Percentiles rank a stretch among this genome's conserved stretches.
Evolutionary conservation across 92 coral and sea anemone species (phyloP).

Genomic region (Porites rus): DNA sequence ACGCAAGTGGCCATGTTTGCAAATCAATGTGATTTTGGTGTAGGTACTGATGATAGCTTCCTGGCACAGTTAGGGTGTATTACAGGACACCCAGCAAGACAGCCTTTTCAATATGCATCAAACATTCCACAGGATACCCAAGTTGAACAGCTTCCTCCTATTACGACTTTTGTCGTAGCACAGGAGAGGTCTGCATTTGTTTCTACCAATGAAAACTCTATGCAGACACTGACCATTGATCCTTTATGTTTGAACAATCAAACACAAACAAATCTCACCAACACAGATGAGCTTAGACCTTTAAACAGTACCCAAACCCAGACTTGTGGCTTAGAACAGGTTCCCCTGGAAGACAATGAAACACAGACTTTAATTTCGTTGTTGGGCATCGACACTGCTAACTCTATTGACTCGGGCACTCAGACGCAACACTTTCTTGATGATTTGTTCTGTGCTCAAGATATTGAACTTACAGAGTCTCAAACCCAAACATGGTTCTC

Average conservation of each 20-base stretch:
- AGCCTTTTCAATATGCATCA: slow-evolving; percentile 18
- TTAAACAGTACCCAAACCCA: slow-evolving; percentile 81
- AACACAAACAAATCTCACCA: slow-evolving; percentile 73
- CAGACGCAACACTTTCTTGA: slow-evolving; percentile 79
- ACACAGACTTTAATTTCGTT: slow-evolving; percentile 92
- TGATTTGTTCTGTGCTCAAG: slow-evolving; percentile 64
- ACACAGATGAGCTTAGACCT: slow-evolving; percentile 63
- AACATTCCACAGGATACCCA: slow-evolving; percentile 27
- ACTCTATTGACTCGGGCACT: slow-evolving; percentile 84
- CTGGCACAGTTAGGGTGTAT: slow-evolving; percentile 31
- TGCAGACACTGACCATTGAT: slow-evolving; percentile 37
- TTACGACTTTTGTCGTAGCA: slow-evolving; percentile 28
- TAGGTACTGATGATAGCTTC: slow-evolving; percentile 40
- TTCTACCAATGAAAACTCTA: slow-evolving; percentile 41
- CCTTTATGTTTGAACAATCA: slow-evolving; percentile 57
- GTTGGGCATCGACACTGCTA: slow-evolving; percentile 77
- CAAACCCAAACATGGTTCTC: slow-evolving; percentile 91
- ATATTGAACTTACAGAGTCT: slow-evolving; percentile 82
- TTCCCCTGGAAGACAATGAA: slow-evolving; percentile 91
- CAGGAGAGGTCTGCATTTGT: slow-evolving; percentile 23
- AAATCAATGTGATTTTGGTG: slow-evolving; percentile 49
- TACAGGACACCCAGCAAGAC: neutral
- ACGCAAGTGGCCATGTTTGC: slow-evolving; percentile 67
- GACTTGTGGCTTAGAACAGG: slow-evolving; percentile 56
- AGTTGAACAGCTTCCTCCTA: slow-evolving; percentile 21